Evolutionary conservation across 2,888 invertebrate genomes (phyloP).

Genomic region (Plebejus anna): DNA sequence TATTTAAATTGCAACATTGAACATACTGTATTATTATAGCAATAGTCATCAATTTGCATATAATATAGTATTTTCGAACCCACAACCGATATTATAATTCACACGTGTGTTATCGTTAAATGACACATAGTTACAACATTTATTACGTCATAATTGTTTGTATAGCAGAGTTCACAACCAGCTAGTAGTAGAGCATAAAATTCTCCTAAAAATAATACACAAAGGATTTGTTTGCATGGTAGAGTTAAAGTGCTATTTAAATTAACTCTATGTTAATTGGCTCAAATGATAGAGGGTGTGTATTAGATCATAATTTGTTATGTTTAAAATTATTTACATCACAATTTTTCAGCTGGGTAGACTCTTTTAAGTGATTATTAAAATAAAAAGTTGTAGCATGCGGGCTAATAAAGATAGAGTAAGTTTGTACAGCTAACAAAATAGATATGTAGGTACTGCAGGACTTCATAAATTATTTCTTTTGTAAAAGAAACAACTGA

Average conservation of each 20-base stretch:
- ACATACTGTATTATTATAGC: background rate
- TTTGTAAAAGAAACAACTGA: background rate
- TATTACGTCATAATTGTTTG: background rate
- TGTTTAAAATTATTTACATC: no score
- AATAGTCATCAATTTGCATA: conserved; percentile 5
- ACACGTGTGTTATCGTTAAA: background rate
- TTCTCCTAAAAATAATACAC: background rate
- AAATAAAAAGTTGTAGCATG: background rate
- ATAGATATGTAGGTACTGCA: background rate
- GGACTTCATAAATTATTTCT: background rate
- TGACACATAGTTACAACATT: conserved; percentile 17
- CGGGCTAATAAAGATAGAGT: background rate
- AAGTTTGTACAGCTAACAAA: background rate
- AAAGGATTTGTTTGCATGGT: background rate
- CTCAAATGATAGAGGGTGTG: background rate
- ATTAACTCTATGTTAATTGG: background rate
- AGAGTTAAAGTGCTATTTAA: background rate
- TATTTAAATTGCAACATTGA: background rate
- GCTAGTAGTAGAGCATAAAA: conserved; percentile 1
- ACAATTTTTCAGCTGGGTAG: no score
- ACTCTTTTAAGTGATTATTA: no score
- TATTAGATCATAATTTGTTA: background rate
- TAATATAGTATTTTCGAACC: background rate
- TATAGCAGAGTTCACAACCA: background rate
- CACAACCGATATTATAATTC: background rate